Evolutionary conservation across 1,140 invertebrate species (phyloP), one percentile per base, ranked within the genome.

Genomic region (Tigriopus japonicus): DNA sequence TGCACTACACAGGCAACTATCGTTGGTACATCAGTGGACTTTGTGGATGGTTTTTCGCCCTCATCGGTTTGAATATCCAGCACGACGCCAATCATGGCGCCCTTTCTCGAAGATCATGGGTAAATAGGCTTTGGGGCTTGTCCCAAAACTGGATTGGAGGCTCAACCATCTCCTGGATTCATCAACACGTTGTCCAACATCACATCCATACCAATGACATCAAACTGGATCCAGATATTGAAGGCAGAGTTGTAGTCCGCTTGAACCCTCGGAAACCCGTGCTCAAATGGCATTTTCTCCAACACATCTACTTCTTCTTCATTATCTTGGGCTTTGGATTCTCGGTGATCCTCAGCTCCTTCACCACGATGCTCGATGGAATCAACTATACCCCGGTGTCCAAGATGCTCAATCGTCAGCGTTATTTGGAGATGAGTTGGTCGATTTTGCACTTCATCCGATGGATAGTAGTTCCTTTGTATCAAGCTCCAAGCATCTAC

Each of bases 201-300:
- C 59, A 60, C 23, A 60, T 28, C 59, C 51, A 60, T 59, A 60
- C 59, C 49, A 60, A 60, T 56, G 51, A 54, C 14, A 52, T 54
- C 42, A 52, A 56, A n/a, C n/a, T 21, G 15, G 59, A 60, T 59
- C 42, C 42, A n/a, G 59, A 60, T n/a, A 60, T 60, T 19, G 51
- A 60, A 7, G 51, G 23, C 15, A 3, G 23, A 21, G 5, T 56
- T 12, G 21, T 60, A 3, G 23, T 60, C 19, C 42, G 59, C 17
- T 15, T 56, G n/a, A 28, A 45, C 17, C 59, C 59, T 2, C 56
- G 35, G n/a, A 55, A 17, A 14, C 43, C 59, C 5, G n/a, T 54
- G 1, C 21, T 54, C 5, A 54, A 54, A 13, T 60, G n/a, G 14
- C 42, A 60, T 13, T 19, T 28, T 17, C 7, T 60, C 2, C 59